Evolutionary conservation across 2,797 vertebrate species (phyloP), one percentile per base, ranked within the genome.

Genomic region (Microchirus variegatus): DNA sequence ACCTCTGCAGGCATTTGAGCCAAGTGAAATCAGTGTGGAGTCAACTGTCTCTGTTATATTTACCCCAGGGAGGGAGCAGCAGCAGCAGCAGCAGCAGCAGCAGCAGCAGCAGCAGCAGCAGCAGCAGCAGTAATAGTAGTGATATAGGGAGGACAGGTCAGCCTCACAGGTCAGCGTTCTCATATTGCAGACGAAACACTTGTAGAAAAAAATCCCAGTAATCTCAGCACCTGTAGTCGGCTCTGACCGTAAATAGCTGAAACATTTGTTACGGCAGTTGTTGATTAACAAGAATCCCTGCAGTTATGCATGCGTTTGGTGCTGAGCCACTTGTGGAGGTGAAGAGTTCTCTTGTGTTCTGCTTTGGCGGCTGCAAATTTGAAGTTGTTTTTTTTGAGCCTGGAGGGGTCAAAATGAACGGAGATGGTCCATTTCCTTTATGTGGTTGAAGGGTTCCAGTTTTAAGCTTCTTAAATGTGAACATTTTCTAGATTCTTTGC

Each of bases 11-110:
- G 49, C 61, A 11, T 58, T 22, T 42, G 41, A 72, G 67, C 63
- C 53, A 63, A 75, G 70, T 53, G 22, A 78, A 73, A 74, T 81
- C 77, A 69, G 64, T 63, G 67, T 66, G 72, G 73, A 81, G 78
- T 85, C 46, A 40, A 59, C 73, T 63, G 53, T 82, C 65, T 70
- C 67, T 81, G 78, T 86, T 83, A 56, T 80, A 81, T 85, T 86
- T 84, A 75, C 69, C 59, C 63, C 44, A 41, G 67, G 56, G 65
- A 73, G 62, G 70, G 44, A 64, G 69, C 42, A 60, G 63, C 47
- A 59, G 73, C 42, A 42, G 63, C 61, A 70, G 67, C 37, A 52
- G 64, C 36, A 14, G 26, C 26, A 26, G 26, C 26, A 26, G 26
- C 5, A 26, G 26, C 5, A 26, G 26, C 26, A 26, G 26, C 26